These are phyloP conservation scores for Pachypsylla venusta DNA, from an alignment of 1,140 invertebrate species.

Conservation along the genomic window DNA sequence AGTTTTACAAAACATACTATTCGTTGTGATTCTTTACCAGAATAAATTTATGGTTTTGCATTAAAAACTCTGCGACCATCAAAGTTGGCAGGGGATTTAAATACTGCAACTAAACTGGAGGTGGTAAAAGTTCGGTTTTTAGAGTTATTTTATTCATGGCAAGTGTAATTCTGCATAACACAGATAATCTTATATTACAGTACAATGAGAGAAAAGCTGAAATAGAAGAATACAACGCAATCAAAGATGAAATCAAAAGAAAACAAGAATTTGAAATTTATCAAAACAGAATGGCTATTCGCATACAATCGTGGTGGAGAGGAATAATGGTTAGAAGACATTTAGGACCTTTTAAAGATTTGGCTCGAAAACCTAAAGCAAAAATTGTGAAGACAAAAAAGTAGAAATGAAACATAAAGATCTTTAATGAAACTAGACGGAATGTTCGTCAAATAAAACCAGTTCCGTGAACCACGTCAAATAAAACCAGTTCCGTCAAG, in stretches of 20 bases:
- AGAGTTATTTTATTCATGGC: too few relatives aligned
- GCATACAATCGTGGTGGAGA: conserved; percentile 52
- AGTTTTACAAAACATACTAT: neutral
- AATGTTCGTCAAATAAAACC: too few relatives aligned
- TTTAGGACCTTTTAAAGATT: conserved; percentile 39
- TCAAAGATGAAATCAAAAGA: conserved; percentile 14
- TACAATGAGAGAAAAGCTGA: conserved; percentile 15
- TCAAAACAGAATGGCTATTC: conserved; percentile 26
- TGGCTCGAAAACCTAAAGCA: neutral
- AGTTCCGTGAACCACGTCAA: too few relatives aligned
- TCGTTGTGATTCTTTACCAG: neutral
- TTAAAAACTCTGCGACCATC: too few relatives aligned
- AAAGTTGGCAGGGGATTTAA: too few relatives aligned
- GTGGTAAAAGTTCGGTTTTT: too few relatives aligned
- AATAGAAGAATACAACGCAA: conserved; percentile 16
- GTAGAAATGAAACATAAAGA: too few relatives aligned
- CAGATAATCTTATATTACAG: conserved; percentile 3
- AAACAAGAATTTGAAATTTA: conserved; percentile 15
- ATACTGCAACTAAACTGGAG: too few relatives aligned
- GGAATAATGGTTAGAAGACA: conserved; percentile 48
- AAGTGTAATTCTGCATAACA: neutral
- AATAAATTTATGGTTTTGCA: neutral
- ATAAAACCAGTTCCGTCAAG: too few relatives aligned
- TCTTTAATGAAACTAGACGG: too few relatives aligned
- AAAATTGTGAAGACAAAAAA: neutral